Base-by-base conservation (phyloP, 2,888 invertebrate genomes). In the Drosophila cyrtoloma region DNA sequence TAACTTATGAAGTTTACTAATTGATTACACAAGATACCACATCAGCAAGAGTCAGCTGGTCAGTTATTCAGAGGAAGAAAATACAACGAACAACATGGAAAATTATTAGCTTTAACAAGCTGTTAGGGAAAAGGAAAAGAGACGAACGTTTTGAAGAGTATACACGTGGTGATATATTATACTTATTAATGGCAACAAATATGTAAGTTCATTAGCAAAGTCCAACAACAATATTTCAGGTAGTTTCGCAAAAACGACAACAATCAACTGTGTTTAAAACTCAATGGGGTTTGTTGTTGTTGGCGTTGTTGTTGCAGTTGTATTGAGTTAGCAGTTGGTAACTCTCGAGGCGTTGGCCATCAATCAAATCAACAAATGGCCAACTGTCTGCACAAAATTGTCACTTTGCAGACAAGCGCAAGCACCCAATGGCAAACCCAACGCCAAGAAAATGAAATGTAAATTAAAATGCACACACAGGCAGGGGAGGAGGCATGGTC, bases 351-450 rank as follows among this genome's bases (percentile, higher is more conserved):
- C 75, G 59, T 77, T 79, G 71, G 71, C 76, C 76, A 88, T 87
- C 89, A 87, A 87, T 90, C 86, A 87, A 90, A 90, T 84, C 90
- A 82, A 77, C 86, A 82, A 77, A 75, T 84, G 86, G 76, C 77
- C 80, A 73, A 80, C 71, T 68, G 66, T 74, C 79, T 68, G 79
- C 67, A 76, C 81, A 82, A 70, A 80, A 66, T 76, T 75, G 72
- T 77, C 68, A 75, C 66, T 58, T 30, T 62, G 35, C 56, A 52
- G 37, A 37, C 56, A n/a, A 53, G 32, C 55, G 52, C 60, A 44
- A 62, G 50, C 56, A 72, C 63, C 51, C 59, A 64, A 47, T 71
- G 63, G 52, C 64, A 68, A 71, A 72, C 59, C 51, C 57, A 64
- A 58, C 68, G 60, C 55, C 64, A 68, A 73, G 81, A 83, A 89